Percentiles rank a stretch among this genome's conserved stretches.
Conservation (phyloP, 2,888 invertebrate species). For the Acronicta aceris region DNA sequence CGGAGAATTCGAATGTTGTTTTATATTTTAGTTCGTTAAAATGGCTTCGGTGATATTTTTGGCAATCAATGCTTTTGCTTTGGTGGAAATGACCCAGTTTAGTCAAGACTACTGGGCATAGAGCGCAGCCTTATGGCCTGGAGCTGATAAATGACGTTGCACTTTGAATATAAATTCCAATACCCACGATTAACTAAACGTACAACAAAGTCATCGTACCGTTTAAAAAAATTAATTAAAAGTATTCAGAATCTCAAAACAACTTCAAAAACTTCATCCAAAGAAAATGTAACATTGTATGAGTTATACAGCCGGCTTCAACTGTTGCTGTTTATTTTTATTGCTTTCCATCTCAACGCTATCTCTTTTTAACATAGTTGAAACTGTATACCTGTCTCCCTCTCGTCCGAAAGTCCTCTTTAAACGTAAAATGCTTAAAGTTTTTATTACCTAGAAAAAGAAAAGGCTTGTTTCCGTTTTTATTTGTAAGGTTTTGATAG, state of each 20-base stretch:
- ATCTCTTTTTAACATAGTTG: constrained; percentile 50
- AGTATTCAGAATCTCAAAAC: constrained; percentile 13
- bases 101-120: neutral
- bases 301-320: constrained; percentile 64
- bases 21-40: constrained; percentile 27
- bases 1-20: constrained; percentile 22
- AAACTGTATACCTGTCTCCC: constrained; percentile 52
- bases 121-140: no score
- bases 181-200: neutral
- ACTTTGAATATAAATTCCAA: no score
- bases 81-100: neutral
- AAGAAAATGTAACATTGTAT: constrained; percentile 65
- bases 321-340: constrained; percentile 69
- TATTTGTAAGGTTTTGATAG: constrained; percentile 12
- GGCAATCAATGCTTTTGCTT: neutral
- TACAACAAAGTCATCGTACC: neutral
- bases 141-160: neutral
- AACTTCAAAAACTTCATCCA: constrained; percentile 39
- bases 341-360: constrained; percentile 41
- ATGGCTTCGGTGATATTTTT: neutral
- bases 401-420: constrained; percentile 54
- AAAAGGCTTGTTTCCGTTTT: constrained; percentile 36
- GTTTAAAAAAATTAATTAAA: constrained; percentile 11
- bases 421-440: constrained; percentile 65
- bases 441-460: constrained; percentile 71